Percentiles rank a stretch among this genome's conserved stretches.
Conservation (phyloP, 2,797 vertebrate genomes). For the Paramormyrops hopkinsi region DNA sequence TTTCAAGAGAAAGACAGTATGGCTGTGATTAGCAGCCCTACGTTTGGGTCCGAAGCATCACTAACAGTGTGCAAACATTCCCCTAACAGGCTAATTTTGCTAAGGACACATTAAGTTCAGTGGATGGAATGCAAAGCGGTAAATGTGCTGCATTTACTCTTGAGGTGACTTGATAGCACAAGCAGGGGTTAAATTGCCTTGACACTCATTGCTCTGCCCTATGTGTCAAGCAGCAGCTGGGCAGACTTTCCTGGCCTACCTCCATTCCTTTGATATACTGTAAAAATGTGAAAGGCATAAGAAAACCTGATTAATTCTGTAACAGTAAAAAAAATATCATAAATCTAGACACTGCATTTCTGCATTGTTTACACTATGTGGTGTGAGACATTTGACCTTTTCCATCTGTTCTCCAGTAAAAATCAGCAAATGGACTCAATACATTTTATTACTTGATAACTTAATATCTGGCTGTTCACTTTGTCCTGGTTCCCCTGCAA, state of each 20-base stretch:
- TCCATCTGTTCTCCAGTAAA: background rate
- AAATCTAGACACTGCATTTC: background rate
- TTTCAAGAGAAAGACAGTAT: background rate
- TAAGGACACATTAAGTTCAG: background rate
- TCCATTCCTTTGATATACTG: background rate
- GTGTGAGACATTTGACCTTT: background rate
- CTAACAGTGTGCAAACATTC: background rate
- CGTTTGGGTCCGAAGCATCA: background rate
- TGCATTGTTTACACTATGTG: background rate
- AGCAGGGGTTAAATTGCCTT: background rate
- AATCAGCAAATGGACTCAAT: background rate
- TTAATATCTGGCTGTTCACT: slow-evolving; percentile 7
- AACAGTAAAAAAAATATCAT: background rate
- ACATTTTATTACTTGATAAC: background rate
- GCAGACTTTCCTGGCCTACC: background rate
- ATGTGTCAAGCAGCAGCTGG: background rate
- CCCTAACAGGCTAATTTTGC: background rate
- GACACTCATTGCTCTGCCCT: background rate
- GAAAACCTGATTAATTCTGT: background rate
- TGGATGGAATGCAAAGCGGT: background rate
- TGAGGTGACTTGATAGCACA: background rate
- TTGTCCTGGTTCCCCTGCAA: background rate
- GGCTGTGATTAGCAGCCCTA: background rate
- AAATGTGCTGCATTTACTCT: background rate
- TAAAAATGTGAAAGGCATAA: background rate